Evolutionary conservation across 2,113 vertebrate genomes (phyloP).

Genomic region (Callipepla californica): DNA sequence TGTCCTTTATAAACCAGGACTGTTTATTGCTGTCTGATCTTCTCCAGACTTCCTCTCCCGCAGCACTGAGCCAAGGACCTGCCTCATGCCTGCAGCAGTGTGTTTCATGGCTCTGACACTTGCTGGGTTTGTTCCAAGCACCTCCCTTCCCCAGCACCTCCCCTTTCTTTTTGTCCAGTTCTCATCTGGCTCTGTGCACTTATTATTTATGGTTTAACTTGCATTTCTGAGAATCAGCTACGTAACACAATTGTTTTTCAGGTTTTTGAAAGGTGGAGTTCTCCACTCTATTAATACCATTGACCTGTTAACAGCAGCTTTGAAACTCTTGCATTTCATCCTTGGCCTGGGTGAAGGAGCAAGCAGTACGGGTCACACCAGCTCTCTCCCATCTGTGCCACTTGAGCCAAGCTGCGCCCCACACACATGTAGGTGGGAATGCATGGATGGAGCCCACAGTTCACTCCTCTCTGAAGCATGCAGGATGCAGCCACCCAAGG

Average conservation of each 20-base stretch:
- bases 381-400: not conserved
- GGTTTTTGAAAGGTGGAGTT: not conserved
- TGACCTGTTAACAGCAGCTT: not conserved
- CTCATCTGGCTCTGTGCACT: not conserved
- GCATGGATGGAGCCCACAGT: not conserved
- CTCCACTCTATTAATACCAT: not conserved
- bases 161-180: not conserved
- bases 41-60: constrained; percentile 44
- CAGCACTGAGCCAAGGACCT: constrained; percentile 28
- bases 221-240: not conserved
- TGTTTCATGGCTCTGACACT: not conserved
- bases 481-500: not conserved
- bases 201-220: not conserved
- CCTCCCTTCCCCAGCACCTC: not conserved
- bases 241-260: not conserved
- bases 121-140: not conserved
- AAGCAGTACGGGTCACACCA: not conserved
- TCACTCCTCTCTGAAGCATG: not conserved
- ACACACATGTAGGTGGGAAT: not conserved
- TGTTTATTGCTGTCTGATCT: constrained; percentile 48
- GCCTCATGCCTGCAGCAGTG: not conserved
- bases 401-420: not conserved
- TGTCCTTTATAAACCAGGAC: constrained; percentile 8
- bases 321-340: not conserved
- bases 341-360: not conserved